Conservation (phyloP, 2,113 vertebrate species). For the Spilogale gracilis region DNA sequence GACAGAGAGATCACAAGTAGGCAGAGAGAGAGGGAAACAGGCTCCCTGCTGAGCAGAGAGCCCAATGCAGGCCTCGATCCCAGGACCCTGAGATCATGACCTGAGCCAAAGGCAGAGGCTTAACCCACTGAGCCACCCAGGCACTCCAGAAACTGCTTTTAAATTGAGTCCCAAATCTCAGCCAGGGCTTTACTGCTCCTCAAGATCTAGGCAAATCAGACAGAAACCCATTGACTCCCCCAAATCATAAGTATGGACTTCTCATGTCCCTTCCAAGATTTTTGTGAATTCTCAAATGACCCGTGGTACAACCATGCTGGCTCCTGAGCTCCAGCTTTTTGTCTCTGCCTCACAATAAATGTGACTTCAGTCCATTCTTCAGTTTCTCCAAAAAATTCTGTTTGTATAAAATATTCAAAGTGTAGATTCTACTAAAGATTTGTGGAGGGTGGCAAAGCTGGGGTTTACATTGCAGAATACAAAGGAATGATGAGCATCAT, state of each 20-base stretch:
- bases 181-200: neutral
- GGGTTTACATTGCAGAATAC: neutral
- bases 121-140: no score
- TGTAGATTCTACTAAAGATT: neutral
- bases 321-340: neutral
- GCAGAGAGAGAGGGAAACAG: no score
- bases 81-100: no score
- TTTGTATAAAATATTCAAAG: neutral
- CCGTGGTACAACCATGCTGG: neutral
- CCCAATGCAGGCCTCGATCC: no score
- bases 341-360: neutral
- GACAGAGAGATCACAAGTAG: no score
- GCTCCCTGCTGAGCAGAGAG: no score
- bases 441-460: neutral
- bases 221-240: neutral
- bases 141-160: neutral
- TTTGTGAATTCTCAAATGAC: neutral
- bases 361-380: neutral
- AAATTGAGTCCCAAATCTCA: neutral
- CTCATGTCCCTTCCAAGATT: neutral
- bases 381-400: neutral
- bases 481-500: neutral
- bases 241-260: neutral
- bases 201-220: neutral
- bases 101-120: no score